Evolutionary conservation across 2,888 invertebrate species (phyloP), one percentile per base, ranked within the genome.

Genomic region (Ischnus inquisitorius): DNA sequence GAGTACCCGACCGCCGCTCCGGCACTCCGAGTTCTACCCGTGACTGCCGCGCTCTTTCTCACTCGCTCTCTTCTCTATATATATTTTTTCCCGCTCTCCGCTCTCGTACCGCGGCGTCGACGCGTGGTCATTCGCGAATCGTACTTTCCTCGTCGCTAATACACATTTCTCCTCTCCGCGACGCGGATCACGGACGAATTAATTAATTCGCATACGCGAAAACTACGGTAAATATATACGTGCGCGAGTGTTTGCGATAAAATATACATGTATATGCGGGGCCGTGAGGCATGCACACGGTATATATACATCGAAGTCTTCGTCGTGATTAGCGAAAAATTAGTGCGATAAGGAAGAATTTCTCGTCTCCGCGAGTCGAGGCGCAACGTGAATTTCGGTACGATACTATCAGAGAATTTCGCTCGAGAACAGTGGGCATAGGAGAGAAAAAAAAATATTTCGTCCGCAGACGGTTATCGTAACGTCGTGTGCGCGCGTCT

Each of bases 321-420:
- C 0, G 46, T 25, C 22, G 57, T 12, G 22, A 12, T 57, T 25
- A 22, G 65, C 5, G 51, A 57, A 51, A 28, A 54, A 64, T 41
- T 22, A 14, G 16, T 34, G 14, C 14, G 0, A 14, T 6, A n/a
- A 48, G 14, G 8, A 19, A n/a, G 28, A 2, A 39, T 65, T 71
- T 64, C 51, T 39, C 41, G 57, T n/a, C 28, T 6, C 14, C 28
- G 28, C 8, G 39, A 68, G 34, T 19, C 60, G 12, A 39, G 46
- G 19, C 16, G 39, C n/a, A 65, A n/a, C 16, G n/a, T 1, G 16
- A 5, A 19, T 16, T 64, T 74, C 46, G n/a, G 74, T 74, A 57
- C 74, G 74, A 62, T 78, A 78, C 78, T 78, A 68, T 78, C 78
- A 78, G 68, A 68, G 74, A 82, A 78, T 78, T 78, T 68, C 67